Evolutionary conservation across 1,140 invertebrate genomes (phyloP), one percentile per base, ranked within the genome.

Genomic region (Laupala kohalensis): DNA sequence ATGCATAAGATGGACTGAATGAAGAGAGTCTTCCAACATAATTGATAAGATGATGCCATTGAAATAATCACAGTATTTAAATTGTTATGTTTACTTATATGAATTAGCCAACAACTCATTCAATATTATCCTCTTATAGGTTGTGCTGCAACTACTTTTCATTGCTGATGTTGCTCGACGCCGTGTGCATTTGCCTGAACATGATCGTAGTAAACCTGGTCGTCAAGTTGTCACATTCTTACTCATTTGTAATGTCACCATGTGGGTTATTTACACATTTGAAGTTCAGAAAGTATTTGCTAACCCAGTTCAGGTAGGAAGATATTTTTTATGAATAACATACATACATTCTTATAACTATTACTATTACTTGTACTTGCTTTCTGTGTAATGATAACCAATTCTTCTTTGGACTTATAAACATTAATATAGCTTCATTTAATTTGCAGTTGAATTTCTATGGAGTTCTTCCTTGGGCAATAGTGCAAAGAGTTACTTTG

Each of bases 261-360:
- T 96, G 90, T 96, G 94, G 91, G 89, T 95, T 72, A 93, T 96
- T 77, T 95, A 95, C 80, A 98, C 95, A 30, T 97, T 98, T 80
- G 96, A 98, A 83, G 92, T 92, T 74, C 92, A 96, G 83, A 95
- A 95, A 83, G 93, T 95, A 70, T 88, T 91, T 76, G 92, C 90
- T 72, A 95, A 94, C 82, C 93, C 93, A 72, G 92, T 95, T 13
- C 30, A 73, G 69, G 72, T 73, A 27, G 29, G 62, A 12, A 24
- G 15, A 13, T 6, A 37, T 69, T 15, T 69, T 26, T 24, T 15
- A n/a, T 69, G 27, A n/a, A n/a, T n/a, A n/a, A n/a, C n/a, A n/a
- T n/a, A n/a, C n/a, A n/a, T n/a, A n/a, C n/a, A n/a, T n/a, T n/a
- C n/a, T 53, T 53, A 53, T 4, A 4, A 2, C 37, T 53, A 53